A percentile compares a stretch with the other conserved stretches of the same genome.
Conservation (phyloP, 2,888 invertebrate genomes). For the Selenia dentaria region DNA sequence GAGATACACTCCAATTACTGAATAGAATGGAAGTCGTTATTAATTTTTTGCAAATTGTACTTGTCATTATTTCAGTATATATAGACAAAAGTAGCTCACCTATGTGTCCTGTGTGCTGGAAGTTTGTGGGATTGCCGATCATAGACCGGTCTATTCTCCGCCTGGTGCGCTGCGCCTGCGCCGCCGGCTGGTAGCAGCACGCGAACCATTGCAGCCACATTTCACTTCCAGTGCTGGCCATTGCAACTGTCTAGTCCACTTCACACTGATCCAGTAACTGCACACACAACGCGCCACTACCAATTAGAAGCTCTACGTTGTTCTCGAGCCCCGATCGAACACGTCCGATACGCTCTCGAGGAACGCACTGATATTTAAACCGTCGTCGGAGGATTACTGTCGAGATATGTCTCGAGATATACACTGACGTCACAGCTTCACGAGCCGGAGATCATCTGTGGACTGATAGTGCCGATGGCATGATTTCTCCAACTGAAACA, state of each 20-base stretch:
- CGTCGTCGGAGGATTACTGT: slow-evolving; percentile 20
- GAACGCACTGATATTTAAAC: slow-evolving; percentile 41
- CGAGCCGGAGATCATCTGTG: slow-evolving; percentile 50
- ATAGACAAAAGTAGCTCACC: too few species aligned
- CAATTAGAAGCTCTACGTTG: slow-evolving; percentile 35
- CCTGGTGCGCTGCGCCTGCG: slow-evolving; percentile 88
- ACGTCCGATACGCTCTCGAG: slow-evolving; percentile 41
- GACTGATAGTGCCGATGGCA: slow-evolving; percentile 66
- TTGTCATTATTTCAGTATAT: too few species aligned
- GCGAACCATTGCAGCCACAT: slow-evolving; percentile 97
- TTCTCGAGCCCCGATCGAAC: slow-evolving; percentile 39
- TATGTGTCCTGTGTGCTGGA: slow-evolving; percentile 94
- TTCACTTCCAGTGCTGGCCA: slow-evolving; percentile 91
- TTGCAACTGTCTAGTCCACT: slow-evolving; percentile 56
- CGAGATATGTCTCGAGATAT: slow-evolving; percentile 36
- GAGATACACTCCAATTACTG: too few species aligned
- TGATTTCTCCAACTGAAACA: slow-evolving; percentile 70
- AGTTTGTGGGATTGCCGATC: slow-evolving; percentile 98
- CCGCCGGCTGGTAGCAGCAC: slow-evolving; percentile 94
- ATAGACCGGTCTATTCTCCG: slow-evolving; percentile 95
- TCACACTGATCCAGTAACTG: slow-evolving; percentile 42
- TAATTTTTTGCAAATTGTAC: too few species aligned
- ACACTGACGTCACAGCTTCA: slow-evolving; percentile 40
- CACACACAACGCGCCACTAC: slow-evolving; percentile 16
- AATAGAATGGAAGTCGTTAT: too few species aligned